phyloP scores from a whole-genome alignment of 2,888 invertebrate genomes.

The Tineola bisselliella region DNA sequence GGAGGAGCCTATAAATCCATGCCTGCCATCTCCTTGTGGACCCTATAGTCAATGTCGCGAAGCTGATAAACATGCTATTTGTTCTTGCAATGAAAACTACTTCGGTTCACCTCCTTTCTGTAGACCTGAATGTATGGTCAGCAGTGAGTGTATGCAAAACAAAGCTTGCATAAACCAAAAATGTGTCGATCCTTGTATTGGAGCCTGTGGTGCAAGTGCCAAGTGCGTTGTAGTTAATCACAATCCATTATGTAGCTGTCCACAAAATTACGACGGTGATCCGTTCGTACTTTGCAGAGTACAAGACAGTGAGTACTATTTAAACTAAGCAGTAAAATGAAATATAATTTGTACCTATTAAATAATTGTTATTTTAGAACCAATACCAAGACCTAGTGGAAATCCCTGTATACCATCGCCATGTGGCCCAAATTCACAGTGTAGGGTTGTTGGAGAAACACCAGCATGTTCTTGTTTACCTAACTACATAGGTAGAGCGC shows the following conservation, averaged over 20 bases:
- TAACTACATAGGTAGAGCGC: constrained; percentile 83
- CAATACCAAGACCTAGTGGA: constrained; percentile 63
- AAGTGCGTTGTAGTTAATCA: constrained; percentile 86
- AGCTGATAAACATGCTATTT: constrained; percentile 78
- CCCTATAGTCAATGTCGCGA: constrained; percentile 81
- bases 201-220: constrained; percentile 84
- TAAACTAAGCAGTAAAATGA: neutral
- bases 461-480: constrained; percentile 83
- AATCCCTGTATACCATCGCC: constrained; percentile 86
- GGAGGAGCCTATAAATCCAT: constrained; percentile 60
- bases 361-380: constrained; percentile 47
- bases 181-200: constrained; percentile 84
- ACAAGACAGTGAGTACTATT: constrained; percentile 72
- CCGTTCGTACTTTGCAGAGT: constrained; percentile 79
- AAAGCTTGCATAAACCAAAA: constrained; percentile 82
- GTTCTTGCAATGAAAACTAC: constrained; percentile 81
- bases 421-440: constrained; percentile 86
- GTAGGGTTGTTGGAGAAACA: constrained; percentile 78
- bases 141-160: constrained; percentile 83
- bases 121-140: constrained; percentile 83
- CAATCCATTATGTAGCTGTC: constrained; percentile 86
- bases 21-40: constrained; percentile 78
- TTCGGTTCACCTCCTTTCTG: constrained; percentile 82
- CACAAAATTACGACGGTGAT: constrained; percentile 79
- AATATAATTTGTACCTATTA: neutral